Evolutionary conservation across 2,888 invertebrate species (phyloP), one percentile per base, ranked within the genome.

Genomic region (Diaprepes abbreviatus): DNA sequence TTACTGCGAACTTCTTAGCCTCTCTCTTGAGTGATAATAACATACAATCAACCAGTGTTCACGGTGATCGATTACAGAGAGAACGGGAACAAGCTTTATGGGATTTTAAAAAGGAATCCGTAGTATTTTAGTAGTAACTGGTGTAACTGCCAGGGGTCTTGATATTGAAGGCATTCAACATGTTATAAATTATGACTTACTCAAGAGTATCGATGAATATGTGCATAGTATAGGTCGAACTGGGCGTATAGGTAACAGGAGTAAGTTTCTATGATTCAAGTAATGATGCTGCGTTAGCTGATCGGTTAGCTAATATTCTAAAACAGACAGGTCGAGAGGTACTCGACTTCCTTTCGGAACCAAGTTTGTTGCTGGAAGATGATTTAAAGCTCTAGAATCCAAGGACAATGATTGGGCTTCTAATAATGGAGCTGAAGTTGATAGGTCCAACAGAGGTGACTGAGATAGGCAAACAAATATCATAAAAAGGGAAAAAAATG

Each of bases 201-300:
- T n/a, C n/a, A n/a, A n/a, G n/a, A n/a, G n/a, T n/a, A n/a, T n/a
- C n/a, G n/a, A n/a, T n/a, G n/a, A n/a, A n/a, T n/a, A n/a, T n/a
- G 96, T 97, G 0, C 98, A 98, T 84, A 88, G 97, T 66, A 96
- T 98, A 75, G 98, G 98, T 0, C 88, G 98, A 74, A 98, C 98
- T 3, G 98, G 97, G 0, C 89, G 98, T 73, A 95, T 98, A 82
- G 82, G 83, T 7, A 94, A 94, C 79, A 87, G 91, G 33, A 98
- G 98, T 1, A 92, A 89, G 73, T 0, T 93, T 97, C 84, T 96
- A 88, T 80, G 93, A 95, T 70, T 72, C 78, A 0, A 80, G 78
- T 83, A 0, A 86, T 81, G 94, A 96, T 79, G 70, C 80, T 0
- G 84, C 85, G 0, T 75, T 96, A 0, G 89, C 89, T 0, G 83